These are phyloP conservation scores for Drosophila auraria DNA, from an alignment of 1,140 invertebrate species.

Conservation along the genomic window DNA sequence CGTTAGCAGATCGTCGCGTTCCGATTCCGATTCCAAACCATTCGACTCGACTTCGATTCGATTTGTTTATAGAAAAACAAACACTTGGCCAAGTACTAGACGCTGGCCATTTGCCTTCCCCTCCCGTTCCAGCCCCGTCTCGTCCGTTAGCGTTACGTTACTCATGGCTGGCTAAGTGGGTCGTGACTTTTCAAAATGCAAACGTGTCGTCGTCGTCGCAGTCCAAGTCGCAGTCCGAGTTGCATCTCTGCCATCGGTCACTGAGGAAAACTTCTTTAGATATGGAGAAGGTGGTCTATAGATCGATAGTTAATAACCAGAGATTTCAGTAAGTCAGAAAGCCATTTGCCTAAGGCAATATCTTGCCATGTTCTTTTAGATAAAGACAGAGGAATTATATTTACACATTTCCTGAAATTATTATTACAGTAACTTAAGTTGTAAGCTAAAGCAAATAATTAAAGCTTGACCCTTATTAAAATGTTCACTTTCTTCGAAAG, in stretches of 20 bases:
- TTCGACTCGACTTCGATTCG: conserved; percentile 50
- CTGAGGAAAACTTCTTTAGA: conserved; percentile 11
- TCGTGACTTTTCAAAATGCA: conserved; percentile 83
- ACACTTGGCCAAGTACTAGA: conserved; percentile 67
- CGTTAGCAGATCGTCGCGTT: conserved; percentile 53
- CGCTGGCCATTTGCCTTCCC: conserved; percentile 60
- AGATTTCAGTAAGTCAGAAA: not conserved
- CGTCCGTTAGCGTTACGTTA: conserved; percentile 55
- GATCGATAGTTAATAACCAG: not conserved
- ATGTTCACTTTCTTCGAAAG: not conserved
- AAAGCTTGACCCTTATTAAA: not conserved
- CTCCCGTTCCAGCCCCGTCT: not conserved
- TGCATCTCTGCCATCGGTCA: conserved; percentile 41
- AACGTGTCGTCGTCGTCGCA: conserved; percentile 72
- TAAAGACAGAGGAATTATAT: not conserved
- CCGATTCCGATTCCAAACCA: conserved; percentile 45
- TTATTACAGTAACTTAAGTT: not conserved
- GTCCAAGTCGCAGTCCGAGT: conserved; percentile 59
- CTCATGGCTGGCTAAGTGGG: conserved; percentile 82
- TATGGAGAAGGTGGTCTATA: not conserved
- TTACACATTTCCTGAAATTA: not conserved
- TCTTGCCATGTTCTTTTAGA: not conserved
- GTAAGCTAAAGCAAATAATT: not conserved
- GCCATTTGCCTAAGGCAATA: too few relatives aligned
- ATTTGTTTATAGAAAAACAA: conserved; percentile 79